Conservation (phyloP, 2,113 vertebrate genomes). For the Stigmatopora argus region DNA sequence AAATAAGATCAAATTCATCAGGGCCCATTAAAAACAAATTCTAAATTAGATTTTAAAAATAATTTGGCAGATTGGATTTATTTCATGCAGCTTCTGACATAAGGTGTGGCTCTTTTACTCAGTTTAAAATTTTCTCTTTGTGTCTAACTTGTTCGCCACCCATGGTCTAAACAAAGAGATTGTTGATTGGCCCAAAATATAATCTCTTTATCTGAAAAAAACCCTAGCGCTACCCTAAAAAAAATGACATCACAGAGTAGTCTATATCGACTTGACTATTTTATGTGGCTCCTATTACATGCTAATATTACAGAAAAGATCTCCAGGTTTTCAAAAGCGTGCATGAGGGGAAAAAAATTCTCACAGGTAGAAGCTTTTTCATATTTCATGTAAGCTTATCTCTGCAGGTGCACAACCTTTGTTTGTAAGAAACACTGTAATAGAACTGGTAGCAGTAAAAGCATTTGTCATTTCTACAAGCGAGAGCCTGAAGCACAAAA, state of each 20-base stretch:
- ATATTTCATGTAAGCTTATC: conserved; percentile 49
- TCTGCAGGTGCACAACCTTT: conserved; percentile 19
- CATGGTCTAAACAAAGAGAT: too few relatives aligned
- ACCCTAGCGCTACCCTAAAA: not conserved
- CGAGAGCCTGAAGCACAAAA: conserved; percentile 28
- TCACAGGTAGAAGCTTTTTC: conserved; percentile 37
- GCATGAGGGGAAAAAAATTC: conserved; percentile 27
- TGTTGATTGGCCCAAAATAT: not conserved
- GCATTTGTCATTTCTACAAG: conserved; percentile 13
- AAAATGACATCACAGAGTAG: not conserved
- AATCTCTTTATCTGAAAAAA: not conserved
- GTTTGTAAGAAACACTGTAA: conserved; percentile 35
- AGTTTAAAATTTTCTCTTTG: too few relatives aligned
- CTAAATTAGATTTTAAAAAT: too few relatives aligned
- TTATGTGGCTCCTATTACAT: not conserved
- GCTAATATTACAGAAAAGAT: not conserved
- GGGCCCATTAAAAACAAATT: too few relatives aligned
- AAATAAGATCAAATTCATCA: too few relatives aligned
- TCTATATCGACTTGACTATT: not conserved
- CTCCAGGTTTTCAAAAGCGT: conserved; percentile 5
- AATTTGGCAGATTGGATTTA: too few relatives aligned
- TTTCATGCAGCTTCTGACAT: too few relatives aligned
- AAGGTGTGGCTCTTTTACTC: too few relatives aligned
- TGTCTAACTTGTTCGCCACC: too few relatives aligned
- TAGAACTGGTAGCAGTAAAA: conserved; percentile 31